Evolutionary conservation across 2,888 invertebrate species (phyloP), one percentile per base, ranked within the genome.

Genomic region (Thereva nobilitata): DNA sequence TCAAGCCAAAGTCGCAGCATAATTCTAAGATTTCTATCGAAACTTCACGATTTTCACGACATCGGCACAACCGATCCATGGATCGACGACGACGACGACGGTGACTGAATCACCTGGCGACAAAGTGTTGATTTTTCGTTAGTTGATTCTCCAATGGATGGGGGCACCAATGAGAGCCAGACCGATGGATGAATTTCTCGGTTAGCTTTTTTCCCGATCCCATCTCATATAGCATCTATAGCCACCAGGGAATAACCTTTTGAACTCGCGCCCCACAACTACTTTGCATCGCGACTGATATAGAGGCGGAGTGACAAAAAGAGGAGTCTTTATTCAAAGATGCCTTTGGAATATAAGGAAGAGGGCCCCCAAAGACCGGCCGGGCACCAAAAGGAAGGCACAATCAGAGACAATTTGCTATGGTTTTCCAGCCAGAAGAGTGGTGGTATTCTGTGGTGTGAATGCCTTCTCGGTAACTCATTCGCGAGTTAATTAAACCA

Each of bases 401-500:
- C 61, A 61, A 61, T 61, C 61, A 61, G 61, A 50, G 61, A 50
- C 61, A 61, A 61, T 61, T 61, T 50, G 61, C 50, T 61, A 50
- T 50, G 61, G 40, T 41, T 61, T 61, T 61, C 50, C 23, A 23
- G 23, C 1, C 2, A 23, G 2, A 2, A 23, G 23, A 23, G 23
- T 23, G 23, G 23, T 50, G 41, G 41, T 50, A 50, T 47, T 49
- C 23, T 41, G 38, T 61, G 61, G 61, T 61, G 61, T 61, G 61
- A 61, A 61, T 50, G 61, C 50, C 49, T 40, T 12, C 2, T 23
- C 34, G 50, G 57, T 38, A 59, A 59, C 57, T 59, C 47, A 59
- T 59, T 59, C 57, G 61, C 61, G 61, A 61, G 61, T 61, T 61
- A 61, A 61, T 61, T 61, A 61, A 61, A 61, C 61, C 61, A 61